Evolutionary conservation across 2,888 invertebrate species (phyloP).

Genomic region (Mythimna loreyi): DNA sequence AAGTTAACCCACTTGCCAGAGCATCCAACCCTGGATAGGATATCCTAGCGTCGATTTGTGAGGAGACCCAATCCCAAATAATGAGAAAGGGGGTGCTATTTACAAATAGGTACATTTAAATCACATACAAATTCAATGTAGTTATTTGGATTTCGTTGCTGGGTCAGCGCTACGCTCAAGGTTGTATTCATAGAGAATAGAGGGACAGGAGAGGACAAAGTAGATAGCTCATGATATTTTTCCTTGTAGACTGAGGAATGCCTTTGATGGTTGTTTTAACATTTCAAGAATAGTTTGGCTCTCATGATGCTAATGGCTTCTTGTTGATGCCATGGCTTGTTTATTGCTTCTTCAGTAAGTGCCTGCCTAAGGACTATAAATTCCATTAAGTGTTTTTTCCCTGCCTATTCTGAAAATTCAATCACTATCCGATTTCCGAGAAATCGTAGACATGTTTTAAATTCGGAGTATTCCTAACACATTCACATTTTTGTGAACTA

Average conservation of each 20-base stretch:
- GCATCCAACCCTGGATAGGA: too few relatives aligned
- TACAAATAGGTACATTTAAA: too few relatives aligned
- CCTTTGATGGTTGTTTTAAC: conserved; percentile 15
- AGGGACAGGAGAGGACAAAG: too few relatives aligned
- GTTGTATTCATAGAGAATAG: too few relatives aligned
- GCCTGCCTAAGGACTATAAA: background rate
- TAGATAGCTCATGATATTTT: conserved; percentile 18
- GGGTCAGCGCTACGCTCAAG: too few relatives aligned
- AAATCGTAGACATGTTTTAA: background rate
- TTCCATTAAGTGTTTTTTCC: background rate
- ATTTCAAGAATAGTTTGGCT: conserved; percentile 5
- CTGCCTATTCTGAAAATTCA: background rate
- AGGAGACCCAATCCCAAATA: too few relatives aligned
- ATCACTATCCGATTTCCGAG: background rate
- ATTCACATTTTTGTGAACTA: background rate
- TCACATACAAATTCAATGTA: too few relatives aligned
- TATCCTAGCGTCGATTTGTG: too few relatives aligned
- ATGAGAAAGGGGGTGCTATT: too few relatives aligned
- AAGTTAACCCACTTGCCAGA: too few relatives aligned
- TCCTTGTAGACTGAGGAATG: conserved; percentile 3
- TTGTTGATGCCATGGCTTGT: conserved; percentile 10
- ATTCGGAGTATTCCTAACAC: background rate
- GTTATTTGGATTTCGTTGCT: too few relatives aligned
- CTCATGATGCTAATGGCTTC: conserved; percentile 13
- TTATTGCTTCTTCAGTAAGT: conserved; percentile 18